Base-by-base conservation (phyloP, 1,140 invertebrate species). In the Melipona quadrifasciata region DNA sequence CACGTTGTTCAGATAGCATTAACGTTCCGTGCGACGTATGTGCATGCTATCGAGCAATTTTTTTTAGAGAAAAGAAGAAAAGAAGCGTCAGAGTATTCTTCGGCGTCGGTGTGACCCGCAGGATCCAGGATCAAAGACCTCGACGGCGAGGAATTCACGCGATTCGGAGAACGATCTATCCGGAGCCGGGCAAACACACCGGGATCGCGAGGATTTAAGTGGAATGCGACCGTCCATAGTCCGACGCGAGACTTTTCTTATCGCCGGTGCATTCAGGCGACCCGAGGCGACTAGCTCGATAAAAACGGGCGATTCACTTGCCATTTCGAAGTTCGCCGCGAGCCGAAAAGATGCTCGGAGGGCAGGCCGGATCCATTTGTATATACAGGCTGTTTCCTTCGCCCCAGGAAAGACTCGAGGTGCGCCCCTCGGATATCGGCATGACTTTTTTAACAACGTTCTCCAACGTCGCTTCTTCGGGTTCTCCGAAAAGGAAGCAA, bases 291-390 rank as follows among this genome's bases (percentile, higher is more conserved):
- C 57, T 16, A 58, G 80, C 68, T 86, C 80, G 88, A 89, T 89
- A 89, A 89, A 89, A 89, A 89, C 81, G 84, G 68, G 74, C 78
- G 77, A 86, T 89, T 82, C 81, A 81, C 87, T 89, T 84, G 87
- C 80, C 85, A 67, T 82, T 89, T 84, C 67, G 70, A 89, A 89
- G 73, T 89, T 89, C 72, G 68, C 68, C 65, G 80, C 75, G 74
- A 73, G 75, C 75, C 58, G 39, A 47, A 65, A 88, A 88, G 51
- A 86, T 89, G 61, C 47, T 75, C 82, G 76, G 39, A 47, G 4
- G 47, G 55, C 27, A 57, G 47, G 12, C 27, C 53, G 58, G 55
- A 57, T 65, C n/a, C 80, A 57, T 24, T 65, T 67, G 64, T 75
- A 75, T 74, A 68, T 67, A 47, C 39, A 57, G 17, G 80, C 21